A percentile compares a stretch with the other conserved stretches of the same genome.
phyloP scores from a whole-genome alignment of 2,888 invertebrate genomes.

The Apodemia mormo region DNA sequence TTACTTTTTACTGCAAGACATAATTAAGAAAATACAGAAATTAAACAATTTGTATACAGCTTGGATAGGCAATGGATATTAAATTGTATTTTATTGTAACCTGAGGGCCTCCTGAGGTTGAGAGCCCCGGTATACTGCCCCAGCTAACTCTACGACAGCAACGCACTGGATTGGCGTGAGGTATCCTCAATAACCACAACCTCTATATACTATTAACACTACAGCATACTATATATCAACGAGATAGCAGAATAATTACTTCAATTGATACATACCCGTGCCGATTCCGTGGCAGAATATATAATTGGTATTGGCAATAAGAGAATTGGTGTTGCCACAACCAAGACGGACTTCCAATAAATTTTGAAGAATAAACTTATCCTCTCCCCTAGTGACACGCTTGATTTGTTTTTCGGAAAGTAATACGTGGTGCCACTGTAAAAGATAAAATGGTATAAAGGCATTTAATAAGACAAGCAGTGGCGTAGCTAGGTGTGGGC shows the following conservation, averaged over 20 bases:
- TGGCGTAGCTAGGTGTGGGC: background rate
- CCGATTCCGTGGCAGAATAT: slow-evolving; percentile 61
- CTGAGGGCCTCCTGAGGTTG: no score
- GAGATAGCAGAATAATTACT: background rate
- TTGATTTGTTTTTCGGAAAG: slow-evolving; percentile 63
- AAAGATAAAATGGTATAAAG: slow-evolving; percentile 37
- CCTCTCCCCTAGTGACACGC: slow-evolving; percentile 61
- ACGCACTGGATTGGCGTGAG: no score
- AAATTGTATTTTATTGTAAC: no score
- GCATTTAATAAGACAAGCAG: background rate
- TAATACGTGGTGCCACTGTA: slow-evolving; percentile 72
- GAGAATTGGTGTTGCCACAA: slow-evolving; percentile 85
- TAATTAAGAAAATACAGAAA: no score
- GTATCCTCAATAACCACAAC: no score
- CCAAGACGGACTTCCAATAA: slow-evolving; percentile 89
- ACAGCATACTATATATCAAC: background rate
- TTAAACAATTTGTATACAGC: no score
- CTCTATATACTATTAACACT: no score
- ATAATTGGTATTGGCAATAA: slow-evolving; percentile 85
- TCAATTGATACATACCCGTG: slow-evolving; percentile 46
- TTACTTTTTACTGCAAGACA: no score
- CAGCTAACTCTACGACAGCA: no score
- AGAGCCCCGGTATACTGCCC: no score
- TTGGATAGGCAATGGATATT: no score
- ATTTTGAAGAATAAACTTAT: slow-evolving; percentile 78